Percentiles rank a stretch among this genome's conserved stretches.
These are phyloP conservation scores for Cecidostiba fungosa DNA, from an alignment of 2,888 invertebrate species.

Conservation along the genomic window DNA sequence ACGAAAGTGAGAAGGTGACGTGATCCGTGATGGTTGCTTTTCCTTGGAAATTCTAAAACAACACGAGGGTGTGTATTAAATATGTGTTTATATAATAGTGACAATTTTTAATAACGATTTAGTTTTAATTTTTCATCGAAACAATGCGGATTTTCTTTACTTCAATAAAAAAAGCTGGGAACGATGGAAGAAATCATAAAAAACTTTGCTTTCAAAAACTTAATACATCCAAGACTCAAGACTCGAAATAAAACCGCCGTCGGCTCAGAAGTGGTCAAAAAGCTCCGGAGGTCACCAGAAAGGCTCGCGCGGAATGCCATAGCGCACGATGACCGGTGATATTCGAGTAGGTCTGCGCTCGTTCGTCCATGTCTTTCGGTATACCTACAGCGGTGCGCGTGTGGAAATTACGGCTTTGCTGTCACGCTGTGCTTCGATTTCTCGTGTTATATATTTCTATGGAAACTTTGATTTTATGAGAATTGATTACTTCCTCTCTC, in stretches of 20 bases:
- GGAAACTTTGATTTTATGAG: too few relatives aligned
- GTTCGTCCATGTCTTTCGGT: background rate
- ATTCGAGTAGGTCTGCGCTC: background rate
- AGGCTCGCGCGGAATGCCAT: constrained; percentile 10
- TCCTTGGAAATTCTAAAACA: constrained; percentile 65
- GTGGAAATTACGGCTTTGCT: background rate
- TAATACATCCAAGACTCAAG: too few relatives aligned
- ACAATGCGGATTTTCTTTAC: too few relatives aligned
- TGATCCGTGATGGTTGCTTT: constrained; percentile 32
- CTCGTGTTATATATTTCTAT: background rate
- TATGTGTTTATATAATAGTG: background rate
- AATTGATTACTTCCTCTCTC: background rate
- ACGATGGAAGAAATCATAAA: too few relatives aligned
- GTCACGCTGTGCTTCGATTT: background rate
- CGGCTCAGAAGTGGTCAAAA: background rate
- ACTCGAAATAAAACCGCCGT: too few relatives aligned
- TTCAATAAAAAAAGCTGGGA: too few relatives aligned
- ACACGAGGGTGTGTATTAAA: constrained; percentile 52
- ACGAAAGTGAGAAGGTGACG: background rate
- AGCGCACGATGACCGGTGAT: background rate
- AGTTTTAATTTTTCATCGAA: too few relatives aligned
- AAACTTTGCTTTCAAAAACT: too few relatives aligned
- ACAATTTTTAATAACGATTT: background rate
- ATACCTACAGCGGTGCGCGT: background rate
- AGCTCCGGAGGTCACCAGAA: constrained; percentile 22